These are phyloP conservation scores for Megalops cyprinoides DNA, from an alignment of 2,797 vertebrate genomes.

Conservation along the genomic window DNA sequence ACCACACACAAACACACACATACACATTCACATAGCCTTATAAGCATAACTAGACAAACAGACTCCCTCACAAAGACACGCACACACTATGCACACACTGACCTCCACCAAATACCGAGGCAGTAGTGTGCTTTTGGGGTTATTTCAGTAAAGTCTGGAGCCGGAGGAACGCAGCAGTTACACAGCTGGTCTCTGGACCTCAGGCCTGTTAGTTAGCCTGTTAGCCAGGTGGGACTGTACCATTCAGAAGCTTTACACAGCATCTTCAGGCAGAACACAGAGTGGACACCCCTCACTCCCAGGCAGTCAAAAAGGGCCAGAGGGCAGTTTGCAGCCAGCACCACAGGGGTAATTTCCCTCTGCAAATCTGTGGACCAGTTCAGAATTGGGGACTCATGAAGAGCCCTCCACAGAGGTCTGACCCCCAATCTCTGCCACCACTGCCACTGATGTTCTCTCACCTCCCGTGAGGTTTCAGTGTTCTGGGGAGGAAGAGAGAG, in stretches of 20 bases:
- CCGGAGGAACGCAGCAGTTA: no score
- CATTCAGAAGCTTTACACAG: not conserved
- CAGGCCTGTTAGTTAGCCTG: not conserved
- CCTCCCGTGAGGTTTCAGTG: no score
- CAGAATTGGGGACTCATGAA: not conserved
- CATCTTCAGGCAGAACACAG: no score
- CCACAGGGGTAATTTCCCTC: no score
- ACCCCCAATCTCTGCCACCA: not conserved
- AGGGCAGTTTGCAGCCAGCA: no score
- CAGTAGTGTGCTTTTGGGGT: not conserved
- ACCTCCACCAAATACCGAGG: not conserved
- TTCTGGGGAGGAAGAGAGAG: no score
- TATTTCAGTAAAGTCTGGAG: no score
- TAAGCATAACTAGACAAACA: no score
- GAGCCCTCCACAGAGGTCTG: not conserved
- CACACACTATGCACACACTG: not conserved
- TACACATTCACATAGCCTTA: not conserved
- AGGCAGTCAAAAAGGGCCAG: no score
- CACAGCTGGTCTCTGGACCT: not conserved
- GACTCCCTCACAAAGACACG: not conserved
- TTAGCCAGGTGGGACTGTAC: not conserved
- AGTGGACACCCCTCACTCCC: no score
- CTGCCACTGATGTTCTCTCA: no score
- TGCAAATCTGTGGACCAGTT: no score
- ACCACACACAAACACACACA: not conserved